Percentiles rank a stretch among this genome's conserved stretches.
These are phyloP conservation scores for Rhorus exstirpatorius DNA, from an alignment of 2,888 invertebrate species.

Conservation along the genomic window DNA sequence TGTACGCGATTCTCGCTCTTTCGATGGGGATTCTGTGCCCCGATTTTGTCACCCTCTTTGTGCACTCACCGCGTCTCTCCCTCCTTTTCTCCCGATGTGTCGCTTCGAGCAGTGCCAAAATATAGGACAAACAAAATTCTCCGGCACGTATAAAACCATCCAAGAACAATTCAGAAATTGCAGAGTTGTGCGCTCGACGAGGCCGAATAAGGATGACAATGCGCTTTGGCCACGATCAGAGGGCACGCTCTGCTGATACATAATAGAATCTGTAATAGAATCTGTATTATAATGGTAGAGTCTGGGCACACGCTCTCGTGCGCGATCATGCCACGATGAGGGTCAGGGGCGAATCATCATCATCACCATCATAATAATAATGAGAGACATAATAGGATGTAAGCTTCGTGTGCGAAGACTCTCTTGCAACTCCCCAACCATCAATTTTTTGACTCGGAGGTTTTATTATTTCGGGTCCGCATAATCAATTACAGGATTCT, in stretches of 20 bases:
- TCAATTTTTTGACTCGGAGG: constrained; percentile 8
- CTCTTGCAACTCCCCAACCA: constrained; percentile 2
- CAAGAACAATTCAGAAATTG: background rate
- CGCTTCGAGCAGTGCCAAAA: background rate
- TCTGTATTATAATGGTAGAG: constrained; percentile 43
- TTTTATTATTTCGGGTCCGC: constrained; percentile 22
- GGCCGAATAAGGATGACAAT: constrained; percentile 48
- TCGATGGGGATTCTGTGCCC: constrained; percentile 32
- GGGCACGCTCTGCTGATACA: constrained; percentile 30
- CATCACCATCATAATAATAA: constrained; percentile 44
- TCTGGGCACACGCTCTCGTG: constrained; percentile 14
- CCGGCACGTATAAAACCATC: constrained; percentile 25
- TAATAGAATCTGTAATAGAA: constrained; percentile 50
- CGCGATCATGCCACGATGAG: constrained; percentile 20
- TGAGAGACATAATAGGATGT: constrained; percentile 36
- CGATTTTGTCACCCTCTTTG: constrained; percentile 37
- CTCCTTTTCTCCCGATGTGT: background rate
- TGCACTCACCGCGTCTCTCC: background rate
- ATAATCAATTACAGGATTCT: constrained; percentile 82
- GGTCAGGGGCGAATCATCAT: constrained; percentile 31
- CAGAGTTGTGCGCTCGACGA: background rate
- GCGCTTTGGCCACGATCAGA: constrained; percentile 26
- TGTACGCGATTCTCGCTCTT: constrained; percentile 21
- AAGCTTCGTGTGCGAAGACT: constrained; percentile 4
- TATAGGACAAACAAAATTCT: constrained; percentile 40